These are phyloP conservation scores for Rattus rattus DNA, from an alignment of 2,113 vertebrate species.

Conservation along the genomic window DNA sequence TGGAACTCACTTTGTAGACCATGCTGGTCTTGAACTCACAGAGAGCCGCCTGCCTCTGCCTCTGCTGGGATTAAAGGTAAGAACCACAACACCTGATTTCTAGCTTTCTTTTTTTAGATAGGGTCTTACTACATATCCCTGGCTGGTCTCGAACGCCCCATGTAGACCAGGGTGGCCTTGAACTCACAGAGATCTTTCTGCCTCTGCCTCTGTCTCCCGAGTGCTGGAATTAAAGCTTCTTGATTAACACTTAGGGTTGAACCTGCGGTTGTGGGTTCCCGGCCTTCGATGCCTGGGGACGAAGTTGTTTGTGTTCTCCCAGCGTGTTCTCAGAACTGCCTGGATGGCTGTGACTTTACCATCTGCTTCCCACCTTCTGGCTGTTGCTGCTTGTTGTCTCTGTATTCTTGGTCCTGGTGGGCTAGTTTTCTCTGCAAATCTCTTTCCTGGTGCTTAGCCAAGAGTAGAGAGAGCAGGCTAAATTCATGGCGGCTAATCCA, in stretches of 20 bases:
- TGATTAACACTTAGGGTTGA: too few relatives aligned
- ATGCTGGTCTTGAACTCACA: background rate
- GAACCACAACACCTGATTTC: too few relatives aligned
- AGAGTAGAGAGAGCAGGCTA: background rate
- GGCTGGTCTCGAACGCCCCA: background rate
- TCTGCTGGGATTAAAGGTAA: background rate
- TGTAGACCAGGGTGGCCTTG: background rate
- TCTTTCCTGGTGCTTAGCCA: background rate
- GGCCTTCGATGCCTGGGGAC: background rate
- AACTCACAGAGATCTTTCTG: background rate
- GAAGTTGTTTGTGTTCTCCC: background rate
- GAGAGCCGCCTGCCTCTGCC: background rate
- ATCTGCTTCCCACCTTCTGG: constrained; percentile 10
- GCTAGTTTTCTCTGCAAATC: background rate
- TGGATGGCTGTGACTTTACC: background rate
- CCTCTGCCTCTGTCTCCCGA: background rate
- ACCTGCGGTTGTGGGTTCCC: background rate
- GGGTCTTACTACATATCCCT: background rate
- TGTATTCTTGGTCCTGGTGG: background rate
- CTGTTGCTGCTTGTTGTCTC: background rate
- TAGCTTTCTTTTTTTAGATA: background rate
- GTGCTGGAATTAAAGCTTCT: background rate
- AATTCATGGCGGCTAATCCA: background rate
- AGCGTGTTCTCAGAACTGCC: background rate
- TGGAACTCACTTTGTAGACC: background rate